Percentiles rank a stretch among this genome's conserved stretches.
These are phyloP conservation scores for Sprattus sprattus DNA, from an alignment of 2,113 vertebrate genomes.

Conservation along the genomic window DNA sequence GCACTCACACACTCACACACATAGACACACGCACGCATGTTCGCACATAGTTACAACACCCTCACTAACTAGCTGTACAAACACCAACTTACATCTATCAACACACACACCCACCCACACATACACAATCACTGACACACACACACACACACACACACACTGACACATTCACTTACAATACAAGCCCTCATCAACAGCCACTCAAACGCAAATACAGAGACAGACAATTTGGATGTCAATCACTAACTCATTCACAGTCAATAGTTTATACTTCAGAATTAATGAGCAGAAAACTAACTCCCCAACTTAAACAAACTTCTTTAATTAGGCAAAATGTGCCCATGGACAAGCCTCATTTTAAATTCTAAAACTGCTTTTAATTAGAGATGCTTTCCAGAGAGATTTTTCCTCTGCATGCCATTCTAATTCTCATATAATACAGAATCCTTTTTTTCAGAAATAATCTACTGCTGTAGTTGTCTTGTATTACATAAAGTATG, in stretches of 20 bases:
- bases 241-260: background rate
- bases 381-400: background rate
- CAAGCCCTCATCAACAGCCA: background rate
- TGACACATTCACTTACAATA: background rate
- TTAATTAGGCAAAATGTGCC: slow-evolving; percentile 39
- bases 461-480: background rate
- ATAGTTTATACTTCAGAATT: background rate
- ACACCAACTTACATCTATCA: background rate
- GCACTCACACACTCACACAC: background rate
- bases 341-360: slow-evolving; percentile 1
- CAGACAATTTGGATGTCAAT: background rate
- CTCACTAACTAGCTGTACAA: background rate
- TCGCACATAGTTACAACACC: background rate
- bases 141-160: background rate
- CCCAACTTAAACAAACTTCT: slow-evolving; percentile 35
- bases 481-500: background rate
- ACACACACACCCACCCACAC: slow-evolving; percentile 14
- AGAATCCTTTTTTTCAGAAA: background rate
- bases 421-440: background rate
- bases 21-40: background rate
- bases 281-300: slow-evolving; percentile 11
- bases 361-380: slow-evolving; percentile 28
- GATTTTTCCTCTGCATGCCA: background rate
- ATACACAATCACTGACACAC: slow-evolving; percentile 14
- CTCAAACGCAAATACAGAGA: background rate